Conservation (phyloP, 2,888 invertebrate genomes). For the Lasioglossum figueresi region DNA sequence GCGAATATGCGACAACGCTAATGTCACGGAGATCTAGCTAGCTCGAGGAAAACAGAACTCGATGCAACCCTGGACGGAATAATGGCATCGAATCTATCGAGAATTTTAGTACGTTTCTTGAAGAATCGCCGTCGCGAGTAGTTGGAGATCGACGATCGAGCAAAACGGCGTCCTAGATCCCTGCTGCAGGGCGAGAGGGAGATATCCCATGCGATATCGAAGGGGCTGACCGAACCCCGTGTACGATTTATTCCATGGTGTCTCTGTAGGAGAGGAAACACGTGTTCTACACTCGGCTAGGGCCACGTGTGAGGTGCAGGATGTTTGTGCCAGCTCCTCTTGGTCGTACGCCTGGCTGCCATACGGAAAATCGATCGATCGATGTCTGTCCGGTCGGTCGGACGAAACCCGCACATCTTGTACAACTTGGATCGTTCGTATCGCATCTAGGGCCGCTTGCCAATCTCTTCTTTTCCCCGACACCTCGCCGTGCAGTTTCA, state of each 20-base stretch:
- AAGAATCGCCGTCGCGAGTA: not conserved
- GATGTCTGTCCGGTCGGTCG: not conserved
- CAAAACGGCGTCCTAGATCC: not conserved
- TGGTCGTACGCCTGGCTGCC: constrained; percentile 11
- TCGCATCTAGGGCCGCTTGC: not conserved
- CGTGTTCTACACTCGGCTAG: constrained; percentile 79
- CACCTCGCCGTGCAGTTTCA: not conserved
- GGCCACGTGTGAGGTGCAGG: constrained; percentile 81
- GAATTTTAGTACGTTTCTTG: not conserved
- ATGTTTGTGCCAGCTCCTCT: constrained; percentile 62
- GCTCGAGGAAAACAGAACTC: not conserved
- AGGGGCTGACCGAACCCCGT: constrained; percentile 39
- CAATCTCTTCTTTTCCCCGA: not conserved
- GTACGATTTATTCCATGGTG: constrained; percentile 24
- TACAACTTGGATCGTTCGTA: not conserved
- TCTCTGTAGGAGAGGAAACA: constrained; percentile 82
- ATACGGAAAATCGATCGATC: constrained; percentile 41
- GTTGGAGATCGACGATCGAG: not conserved
- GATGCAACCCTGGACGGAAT: not conserved
- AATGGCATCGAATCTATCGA: not conserved
- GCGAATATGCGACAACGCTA: not conserved
- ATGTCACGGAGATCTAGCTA: not conserved
- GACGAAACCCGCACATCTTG: not conserved
- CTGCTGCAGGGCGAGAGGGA: not conserved
- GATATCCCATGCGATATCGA: constrained; percentile 27